phyloP scores from a whole-genome alignment of 2,888 invertebrate genomes.

The Eurytoma californica region DNA sequence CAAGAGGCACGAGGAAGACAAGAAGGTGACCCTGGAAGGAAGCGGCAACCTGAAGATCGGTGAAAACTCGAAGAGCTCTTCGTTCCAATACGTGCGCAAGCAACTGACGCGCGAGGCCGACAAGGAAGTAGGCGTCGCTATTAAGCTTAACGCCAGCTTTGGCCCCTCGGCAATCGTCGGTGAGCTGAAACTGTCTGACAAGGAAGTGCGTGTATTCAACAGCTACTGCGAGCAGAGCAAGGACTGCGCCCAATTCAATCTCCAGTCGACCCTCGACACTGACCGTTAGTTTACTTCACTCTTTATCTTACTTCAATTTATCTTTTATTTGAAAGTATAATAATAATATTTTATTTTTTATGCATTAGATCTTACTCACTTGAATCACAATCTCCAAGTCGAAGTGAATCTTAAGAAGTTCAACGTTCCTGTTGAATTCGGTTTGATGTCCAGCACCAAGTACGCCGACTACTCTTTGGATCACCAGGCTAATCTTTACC shows the following conservation, averaged over 20 bases:
- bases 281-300: slow-evolving; percentile 63
- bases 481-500: slow-evolving; percentile 83
- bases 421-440: slow-evolving; percentile 85
- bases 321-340: slow-evolving; percentile 4
- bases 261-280: slow-evolving; percentile 76
- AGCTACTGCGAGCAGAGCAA: slow-evolving; percentile 88
- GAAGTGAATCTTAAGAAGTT: slow-evolving; percentile 84
- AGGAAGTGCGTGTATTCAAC: slow-evolving; percentile 83
- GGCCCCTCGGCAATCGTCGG: slow-evolving; percentile 84
- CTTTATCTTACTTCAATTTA: not conserved
- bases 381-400: slow-evolving; percentile 81
- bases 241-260: slow-evolving; percentile 85
- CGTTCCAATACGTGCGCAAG: slow-evolving; percentile 85
- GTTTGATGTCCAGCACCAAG: slow-evolving; percentile 81
- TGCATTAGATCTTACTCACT: slow-evolving; percentile 75
- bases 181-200: slow-evolving; percentile 83
- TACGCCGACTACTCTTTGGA: slow-evolving; percentile 79
- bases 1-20: slow-evolving; percentile 79
- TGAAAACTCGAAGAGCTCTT: slow-evolving; percentile 82
- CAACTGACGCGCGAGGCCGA: slow-evolving; percentile 78
- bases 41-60: slow-evolving; percentile 84
- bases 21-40: slow-evolving; percentile 85
- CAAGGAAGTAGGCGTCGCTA: slow-evolving; percentile 82
- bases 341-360: slow-evolving; percentile 12
- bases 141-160: slow-evolving; percentile 82